These are phyloP conservation scores for Anser cygnoides DNA, from an alignment of 2,113 vertebrate species.

Conservation along the genomic window DNA sequence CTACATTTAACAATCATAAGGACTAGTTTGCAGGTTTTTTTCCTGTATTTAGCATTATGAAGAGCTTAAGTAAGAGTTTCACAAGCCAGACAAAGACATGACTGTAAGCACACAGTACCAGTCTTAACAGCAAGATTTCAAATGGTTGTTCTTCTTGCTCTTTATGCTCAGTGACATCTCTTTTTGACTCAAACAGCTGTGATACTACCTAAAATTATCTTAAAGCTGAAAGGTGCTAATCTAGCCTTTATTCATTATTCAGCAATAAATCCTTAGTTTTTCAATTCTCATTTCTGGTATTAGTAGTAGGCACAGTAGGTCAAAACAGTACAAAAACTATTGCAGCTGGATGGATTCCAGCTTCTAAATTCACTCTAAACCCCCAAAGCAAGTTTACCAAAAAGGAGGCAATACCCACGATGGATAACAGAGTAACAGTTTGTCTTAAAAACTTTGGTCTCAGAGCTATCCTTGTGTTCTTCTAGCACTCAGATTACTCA, in stretches of 20 bases:
- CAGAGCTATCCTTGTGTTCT: too few relatives aligned
- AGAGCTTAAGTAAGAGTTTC: neutral
- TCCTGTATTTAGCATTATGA: neutral
- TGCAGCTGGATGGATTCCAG: neutral
- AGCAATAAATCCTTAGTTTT: slow-evolving; percentile 41
- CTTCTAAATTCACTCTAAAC: neutral
- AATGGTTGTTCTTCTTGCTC: slow-evolving; percentile 17
- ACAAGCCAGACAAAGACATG: neutral
- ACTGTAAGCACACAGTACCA: neutral
- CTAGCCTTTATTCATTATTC: slow-evolving; percentile 56
- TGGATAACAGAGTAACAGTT: neutral
- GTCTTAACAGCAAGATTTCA: neutral
- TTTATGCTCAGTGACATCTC: neutral
- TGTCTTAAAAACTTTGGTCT: neutral
- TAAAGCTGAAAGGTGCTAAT: slow-evolving; percentile 63
- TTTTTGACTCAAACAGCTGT: slow-evolving; percentile 32
- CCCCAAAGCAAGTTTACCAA: neutral
- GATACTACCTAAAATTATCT: slow-evolving; percentile 40
- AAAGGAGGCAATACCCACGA: neutral
- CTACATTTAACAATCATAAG: neutral
- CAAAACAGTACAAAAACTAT: neutral
- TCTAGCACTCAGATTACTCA: neutral
- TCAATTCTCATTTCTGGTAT: slow-evolving; percentile 23
- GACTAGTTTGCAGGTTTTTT: neutral
- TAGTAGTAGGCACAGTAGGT: neutral